phyloP scores from a whole-genome alignment of 2,113 vertebrate genomes.

The Camelus dromedarius region DNA sequence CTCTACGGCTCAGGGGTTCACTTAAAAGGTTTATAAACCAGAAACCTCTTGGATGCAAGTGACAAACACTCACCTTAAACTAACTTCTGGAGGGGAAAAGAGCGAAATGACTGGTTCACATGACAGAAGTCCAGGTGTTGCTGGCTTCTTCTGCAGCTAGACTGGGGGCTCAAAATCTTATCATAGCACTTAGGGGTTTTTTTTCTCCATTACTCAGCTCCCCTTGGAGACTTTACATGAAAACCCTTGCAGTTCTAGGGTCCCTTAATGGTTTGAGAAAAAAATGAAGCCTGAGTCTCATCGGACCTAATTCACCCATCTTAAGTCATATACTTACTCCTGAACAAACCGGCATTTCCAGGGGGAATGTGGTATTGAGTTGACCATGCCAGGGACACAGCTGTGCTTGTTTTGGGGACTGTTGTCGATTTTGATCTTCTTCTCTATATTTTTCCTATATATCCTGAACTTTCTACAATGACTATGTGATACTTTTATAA shows the following conservation, averaged over 20 bases:
- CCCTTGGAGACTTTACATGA: not conserved
- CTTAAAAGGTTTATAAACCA: not conserved
- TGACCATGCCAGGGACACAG: not conserved
- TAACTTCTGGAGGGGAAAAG: not conserved
- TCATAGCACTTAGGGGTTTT: not conserved
- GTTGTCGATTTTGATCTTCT: slow-evolving; percentile 17
- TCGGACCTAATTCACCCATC: not conserved
- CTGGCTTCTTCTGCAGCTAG: not conserved
- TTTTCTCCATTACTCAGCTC: not conserved
- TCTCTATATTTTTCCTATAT: not conserved
- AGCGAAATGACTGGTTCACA: not conserved
- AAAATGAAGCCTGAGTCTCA: not conserved
- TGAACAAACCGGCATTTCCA: not conserved
- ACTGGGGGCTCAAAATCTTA: not conserved
- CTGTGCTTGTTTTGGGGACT: not conserved
- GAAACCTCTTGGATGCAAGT: not conserved
- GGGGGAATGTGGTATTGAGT: not conserved
- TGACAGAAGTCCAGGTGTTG: not conserved
- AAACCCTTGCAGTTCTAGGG: not conserved
- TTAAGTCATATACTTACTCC: not conserved
- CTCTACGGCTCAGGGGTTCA: not conserved
- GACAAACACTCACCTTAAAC: not conserved
- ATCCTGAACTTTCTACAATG: slow-evolving; percentile 4
- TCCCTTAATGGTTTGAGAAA: not conserved
- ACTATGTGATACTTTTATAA: not conserved